These are phyloP conservation scores for Neoascia interrupta DNA, from an alignment of 2,888 invertebrate species.

Conservation along the genomic window DNA sequence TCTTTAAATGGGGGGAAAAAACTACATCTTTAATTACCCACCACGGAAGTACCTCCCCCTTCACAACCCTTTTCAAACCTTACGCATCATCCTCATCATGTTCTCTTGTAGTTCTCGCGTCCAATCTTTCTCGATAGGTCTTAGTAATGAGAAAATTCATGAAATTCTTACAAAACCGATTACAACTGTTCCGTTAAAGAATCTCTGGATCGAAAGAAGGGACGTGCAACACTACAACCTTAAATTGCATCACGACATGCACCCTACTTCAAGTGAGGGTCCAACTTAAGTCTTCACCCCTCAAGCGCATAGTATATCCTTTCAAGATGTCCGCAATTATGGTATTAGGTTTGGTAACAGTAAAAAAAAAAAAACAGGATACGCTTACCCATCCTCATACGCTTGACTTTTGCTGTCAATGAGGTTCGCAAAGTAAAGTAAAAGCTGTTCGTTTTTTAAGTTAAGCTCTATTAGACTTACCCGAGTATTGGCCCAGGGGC, in stretches of 20 bases:
- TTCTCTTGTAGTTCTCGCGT: too few species aligned
- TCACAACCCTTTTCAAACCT: too few species aligned
- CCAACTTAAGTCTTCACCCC: too few species aligned
- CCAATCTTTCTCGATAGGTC: too few species aligned
- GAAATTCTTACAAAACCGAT: slow-evolving; percentile 56
- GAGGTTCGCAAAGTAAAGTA: slow-evolving; percentile 41
- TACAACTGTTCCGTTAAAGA: slow-evolving; percentile 57
- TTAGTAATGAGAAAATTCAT: slow-evolving; percentile 36
- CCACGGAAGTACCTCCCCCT: too few species aligned
- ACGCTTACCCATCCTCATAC: slow-evolving; percentile 8
- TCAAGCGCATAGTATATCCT: not conserved
- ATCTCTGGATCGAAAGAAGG: not conserved
- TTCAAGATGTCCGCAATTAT: slow-evolving; percentile 17
- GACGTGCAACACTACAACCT: slow-evolving; percentile 2
- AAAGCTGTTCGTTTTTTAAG: too few species aligned
- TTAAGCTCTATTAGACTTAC: too few species aligned
- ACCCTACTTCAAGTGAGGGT: too few species aligned
- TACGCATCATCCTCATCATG: too few species aligned
- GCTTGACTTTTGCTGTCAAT: slow-evolving; percentile 40
- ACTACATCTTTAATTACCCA: slow-evolving; percentile 66
- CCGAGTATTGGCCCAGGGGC: too few species aligned
- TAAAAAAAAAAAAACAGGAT: slow-evolving; percentile 40
- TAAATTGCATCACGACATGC: slow-evolving; percentile 67
- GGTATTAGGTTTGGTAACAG: slow-evolving; percentile 38
- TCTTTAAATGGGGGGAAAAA: slow-evolving; percentile 58